These are phyloP conservation scores for Wasmannia auropunctata DNA, from an alignment of 1,140 invertebrate species.

Conservation along the genomic window DNA sequence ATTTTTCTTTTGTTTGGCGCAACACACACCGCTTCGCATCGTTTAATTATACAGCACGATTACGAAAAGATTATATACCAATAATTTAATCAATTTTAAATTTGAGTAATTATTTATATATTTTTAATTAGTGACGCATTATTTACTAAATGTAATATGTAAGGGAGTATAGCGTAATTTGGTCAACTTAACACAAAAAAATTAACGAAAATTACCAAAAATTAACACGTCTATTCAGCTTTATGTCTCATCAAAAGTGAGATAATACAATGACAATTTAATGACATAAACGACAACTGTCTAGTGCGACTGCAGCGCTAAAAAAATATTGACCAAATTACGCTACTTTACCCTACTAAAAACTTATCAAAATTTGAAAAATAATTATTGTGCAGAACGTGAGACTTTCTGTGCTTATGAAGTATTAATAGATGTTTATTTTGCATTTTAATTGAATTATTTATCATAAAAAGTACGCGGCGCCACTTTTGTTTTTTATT, in stretches of 20 bases:
- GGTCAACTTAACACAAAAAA: too few relatives aligned
- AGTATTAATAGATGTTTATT: background rate
- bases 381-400: background rate
- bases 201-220: too few relatives aligned
- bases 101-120: conserved; percentile 21
- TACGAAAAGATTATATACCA: background rate
- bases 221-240: too few relatives aligned
- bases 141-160: background rate
- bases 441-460: conserved; percentile 4
- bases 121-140: background rate
- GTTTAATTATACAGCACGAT: background rate
- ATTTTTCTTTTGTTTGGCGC: background rate
- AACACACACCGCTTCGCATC: background rate
- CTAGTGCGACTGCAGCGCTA: too few relatives aligned
- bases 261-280: too few relatives aligned
- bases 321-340: too few relatives aligned
- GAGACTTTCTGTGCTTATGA: background rate
- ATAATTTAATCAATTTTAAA: background rate
- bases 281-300: too few relatives aligned
- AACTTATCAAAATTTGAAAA: background rate
- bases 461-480: conserved; percentile 1
- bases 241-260: too few relatives aligned
- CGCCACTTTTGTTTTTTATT: background rate
- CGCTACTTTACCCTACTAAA: too few relatives aligned
- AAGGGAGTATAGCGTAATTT: too few relatives aligned